A percentile compares a stretch with the other conserved stretches of the same genome.
Evolutionary conservation across 2,113 vertebrate species (phyloP).

Genomic region (Philantomba maxwellii): DNA sequence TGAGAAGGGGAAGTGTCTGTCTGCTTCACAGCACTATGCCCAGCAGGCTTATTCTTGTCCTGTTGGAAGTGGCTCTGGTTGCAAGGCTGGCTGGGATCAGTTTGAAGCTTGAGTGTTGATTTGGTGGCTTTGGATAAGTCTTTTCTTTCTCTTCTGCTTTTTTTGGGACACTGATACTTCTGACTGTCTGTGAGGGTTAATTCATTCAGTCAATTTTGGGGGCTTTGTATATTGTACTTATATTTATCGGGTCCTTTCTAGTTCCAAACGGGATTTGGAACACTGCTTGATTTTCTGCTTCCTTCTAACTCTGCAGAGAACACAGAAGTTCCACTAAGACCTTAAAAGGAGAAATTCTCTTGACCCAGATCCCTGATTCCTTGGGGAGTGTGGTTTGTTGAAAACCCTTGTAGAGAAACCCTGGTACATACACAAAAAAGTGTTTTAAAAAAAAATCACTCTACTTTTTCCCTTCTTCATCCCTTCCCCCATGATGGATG

Average conservation of each 20-base stretch:
- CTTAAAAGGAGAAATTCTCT: not conserved
- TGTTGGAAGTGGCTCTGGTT: not conserved
- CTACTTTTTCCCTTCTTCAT: not conserved
- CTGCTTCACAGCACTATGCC: not conserved
- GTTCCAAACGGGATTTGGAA: conserved; percentile 16
- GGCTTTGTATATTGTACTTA: not conserved
- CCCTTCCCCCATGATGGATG: not conserved
- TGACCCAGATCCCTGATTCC: not conserved
- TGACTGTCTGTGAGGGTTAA: not conserved
- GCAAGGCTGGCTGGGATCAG: not conserved
- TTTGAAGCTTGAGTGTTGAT: not conserved
- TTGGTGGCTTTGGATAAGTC: not conserved
- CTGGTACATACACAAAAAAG: not conserved
- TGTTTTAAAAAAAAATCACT: not conserved
- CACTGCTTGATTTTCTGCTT: conserved; percentile 26
- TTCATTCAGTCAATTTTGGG: not conserved
- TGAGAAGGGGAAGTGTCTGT: not conserved
- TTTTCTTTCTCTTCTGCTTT: not conserved
- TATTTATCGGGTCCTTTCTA: not conserved
- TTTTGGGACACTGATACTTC: not conserved
- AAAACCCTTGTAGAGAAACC: not conserved
- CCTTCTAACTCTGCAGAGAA: not conserved
- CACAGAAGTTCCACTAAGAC: not conserved
- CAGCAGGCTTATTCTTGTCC: not conserved
- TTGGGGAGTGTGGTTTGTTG: not conserved